Conservation (phyloP, 2,888 invertebrate species). For the Epirrhoe alternata region DNA sequence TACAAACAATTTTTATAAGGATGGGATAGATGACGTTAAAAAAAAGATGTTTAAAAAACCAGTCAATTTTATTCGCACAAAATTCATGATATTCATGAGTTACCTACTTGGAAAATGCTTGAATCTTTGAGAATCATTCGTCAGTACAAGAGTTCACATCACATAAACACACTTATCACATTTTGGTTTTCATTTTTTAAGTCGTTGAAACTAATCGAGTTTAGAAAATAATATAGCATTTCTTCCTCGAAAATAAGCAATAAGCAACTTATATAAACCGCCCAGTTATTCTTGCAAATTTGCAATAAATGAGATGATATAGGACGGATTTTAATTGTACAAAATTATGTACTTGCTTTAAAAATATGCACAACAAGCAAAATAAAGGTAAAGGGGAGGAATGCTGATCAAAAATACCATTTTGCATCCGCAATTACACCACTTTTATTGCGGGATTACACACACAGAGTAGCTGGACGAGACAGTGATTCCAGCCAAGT, state of each 20-base stretch:
- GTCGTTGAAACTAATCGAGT: neutral
- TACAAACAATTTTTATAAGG: too few species aligned
- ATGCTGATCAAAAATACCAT: neutral
- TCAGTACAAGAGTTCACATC: slow-evolving; percentile 17
- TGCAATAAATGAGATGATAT: slow-evolving; percentile 6
- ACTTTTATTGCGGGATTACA: too few species aligned
- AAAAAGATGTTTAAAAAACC: slow-evolving; percentile 43
- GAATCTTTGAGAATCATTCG: slow-evolving; percentile 36
- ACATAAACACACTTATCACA: slow-evolving; percentile 31
- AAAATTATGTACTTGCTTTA: slow-evolving; percentile 4
- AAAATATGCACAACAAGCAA: slow-evolving; percentile 12
- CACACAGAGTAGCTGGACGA: too few species aligned
- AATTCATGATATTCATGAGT: slow-evolving; percentile 29
- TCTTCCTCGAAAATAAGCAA: neutral
- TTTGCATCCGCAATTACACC: too few species aligned
- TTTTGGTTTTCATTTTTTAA: slow-evolving; percentile 18
- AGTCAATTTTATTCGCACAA: slow-evolving; percentile 58
- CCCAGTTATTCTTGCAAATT: slow-evolving; percentile 2
- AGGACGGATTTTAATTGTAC: slow-evolving; percentile 13
- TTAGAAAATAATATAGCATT: neutral
- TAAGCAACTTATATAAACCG: slow-evolving; percentile 13
- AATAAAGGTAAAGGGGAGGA: neutral
- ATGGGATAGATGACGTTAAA: slow-evolving; percentile 11
- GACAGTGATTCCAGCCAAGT: too few species aligned
- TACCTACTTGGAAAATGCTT: slow-evolving; percentile 30